Evolutionary conservation across 1,140 invertebrate species (phyloP), one percentile per base, ranked within the genome.

Genomic region (Spodoptera litura): DNA sequence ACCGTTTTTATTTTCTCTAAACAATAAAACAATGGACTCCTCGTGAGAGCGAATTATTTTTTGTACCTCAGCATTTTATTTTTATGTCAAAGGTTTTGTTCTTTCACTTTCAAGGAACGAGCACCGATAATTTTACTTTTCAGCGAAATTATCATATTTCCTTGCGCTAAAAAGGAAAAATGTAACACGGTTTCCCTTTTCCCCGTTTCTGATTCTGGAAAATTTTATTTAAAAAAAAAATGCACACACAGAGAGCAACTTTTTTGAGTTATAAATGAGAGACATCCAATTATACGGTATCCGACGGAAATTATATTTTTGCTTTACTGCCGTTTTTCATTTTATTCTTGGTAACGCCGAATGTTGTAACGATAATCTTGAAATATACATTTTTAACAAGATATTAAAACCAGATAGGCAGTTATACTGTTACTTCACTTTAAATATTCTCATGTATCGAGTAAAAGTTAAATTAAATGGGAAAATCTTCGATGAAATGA

Each of bases 11-110:
- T 77, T 52, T 20, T 44, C 62, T 53, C 49, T 35, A 13, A 72
- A 72, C 70, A 38, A 72, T 68, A 68, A 66, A 77, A 77, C 27
- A 68, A 49, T 68, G 11, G 64, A 58, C n/a, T 31, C 20, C 8
- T 68, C 2, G 4, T 52, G 49, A 52, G 64, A 51, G 49, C 49
- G 25, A 38, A 68, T 35, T 58, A 27, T 58, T 27, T 58, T 58
- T 27, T 58, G 11, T 27, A 10, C 56, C 56, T 44, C 38, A 44
- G 10, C 56, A 20, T 27, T 58, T 58, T 27, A 27, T 61, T 61
- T 61, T 44, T 44, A 44, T 44, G 38, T 44, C 1, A 44, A 44
- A 44, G 38, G 6, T 44, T 44, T 44, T 44, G 4, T 44, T 44
- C 38, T 44, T 44, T 35, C 12, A 35, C 12, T 13, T 8, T 61